These are phyloP conservation scores for Ophion ellenae DNA, from an alignment of 2,888 invertebrate genomes.

Conservation along the genomic window DNA sequence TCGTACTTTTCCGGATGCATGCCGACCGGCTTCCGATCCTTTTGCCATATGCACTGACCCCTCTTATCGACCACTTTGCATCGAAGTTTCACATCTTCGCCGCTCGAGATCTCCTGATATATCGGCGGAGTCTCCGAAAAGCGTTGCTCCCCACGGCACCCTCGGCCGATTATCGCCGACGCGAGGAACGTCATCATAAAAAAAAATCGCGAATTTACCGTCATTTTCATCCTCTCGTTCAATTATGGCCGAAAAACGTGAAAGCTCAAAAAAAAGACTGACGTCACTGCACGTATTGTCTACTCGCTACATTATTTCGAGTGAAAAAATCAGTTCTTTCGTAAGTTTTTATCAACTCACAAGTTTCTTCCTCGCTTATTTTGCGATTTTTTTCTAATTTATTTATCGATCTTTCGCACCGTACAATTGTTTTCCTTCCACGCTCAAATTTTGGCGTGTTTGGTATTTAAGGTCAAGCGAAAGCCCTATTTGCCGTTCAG, in stretches of 20 bases:
- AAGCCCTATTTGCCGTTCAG: too few species aligned
- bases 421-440: not conserved
- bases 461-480: too few species aligned
- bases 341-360: too few species aligned
- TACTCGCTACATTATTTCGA: too few species aligned
- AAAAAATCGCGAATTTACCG: not conserved
- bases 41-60: constrained; percentile 96
- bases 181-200: not conserved
- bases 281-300: too few species aligned
- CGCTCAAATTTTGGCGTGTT: not conserved
- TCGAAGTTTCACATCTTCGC: constrained; percentile 91
- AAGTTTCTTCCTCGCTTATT: too few species aligned
- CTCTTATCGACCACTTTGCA: constrained; percentile 94
- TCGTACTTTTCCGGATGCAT: constrained; percentile 95
- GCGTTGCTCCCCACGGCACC: constrained; percentile 86
- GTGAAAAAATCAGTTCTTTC: too few species aligned
- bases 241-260: not conserved
- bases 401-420: not conserved
- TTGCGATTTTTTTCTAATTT: too few species aligned
- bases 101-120: constrained; percentile 95
- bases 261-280: too few species aligned
- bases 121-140: constrained; percentile 92
- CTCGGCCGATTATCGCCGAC: constrained; percentile 1
- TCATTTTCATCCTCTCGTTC: constrained; percentile 17
- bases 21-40: constrained; percentile 95